A percentile compares a stretch with the other conserved stretches of the same genome.
phyloP scores from a whole-genome alignment of 2,113 vertebrate species.

The Carassius gibelio region DNA sequence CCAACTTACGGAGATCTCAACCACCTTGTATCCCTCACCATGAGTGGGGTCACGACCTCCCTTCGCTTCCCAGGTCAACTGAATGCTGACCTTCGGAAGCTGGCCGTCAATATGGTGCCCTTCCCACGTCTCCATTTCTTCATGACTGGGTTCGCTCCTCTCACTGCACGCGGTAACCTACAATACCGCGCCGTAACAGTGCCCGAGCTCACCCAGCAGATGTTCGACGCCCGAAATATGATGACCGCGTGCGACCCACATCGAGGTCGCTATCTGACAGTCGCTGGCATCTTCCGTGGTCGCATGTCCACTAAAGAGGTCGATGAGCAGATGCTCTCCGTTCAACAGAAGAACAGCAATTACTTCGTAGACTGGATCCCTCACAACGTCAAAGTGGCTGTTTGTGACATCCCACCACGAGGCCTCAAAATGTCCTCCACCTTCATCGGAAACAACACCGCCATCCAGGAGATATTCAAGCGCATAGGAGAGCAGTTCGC shows the following conservation, averaged over 20 bases:
- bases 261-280: constrained; percentile 89
- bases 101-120: constrained; percentile 97
- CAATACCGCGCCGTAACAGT: constrained; percentile 88
- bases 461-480: constrained; percentile 92
- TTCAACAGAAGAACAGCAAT: constrained; percentile 88
- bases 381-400: constrained; percentile 92
- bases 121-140: constrained; percentile 98
- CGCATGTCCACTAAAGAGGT: constrained; percentile 92
- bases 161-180: constrained; percentile 84
- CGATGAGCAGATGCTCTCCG: constrained; percentile 88
- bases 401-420: constrained; percentile 90
- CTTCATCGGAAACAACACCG: constrained; percentile 95
- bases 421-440: constrained; percentile 90
- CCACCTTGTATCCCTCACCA: constrained; percentile 92
- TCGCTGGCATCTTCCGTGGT: constrained; percentile 90
- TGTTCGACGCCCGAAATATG: constrained; percentile 94
- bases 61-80: constrained; percentile 95
- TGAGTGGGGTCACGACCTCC: constrained; percentile 96
- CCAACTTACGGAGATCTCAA: constrained; percentile 94
- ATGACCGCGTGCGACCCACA: constrained; percentile 94
- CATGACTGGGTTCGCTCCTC: constrained; percentile 90
- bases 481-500: constrained; percentile 91
- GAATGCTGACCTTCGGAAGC: constrained; percentile 93
- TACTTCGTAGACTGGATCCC: constrained; percentile 98
- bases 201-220: constrained; percentile 95